Evolutionary conservation across 2,888 invertebrate genomes (phyloP).

Genomic region (Thecophora atra): DNA sequence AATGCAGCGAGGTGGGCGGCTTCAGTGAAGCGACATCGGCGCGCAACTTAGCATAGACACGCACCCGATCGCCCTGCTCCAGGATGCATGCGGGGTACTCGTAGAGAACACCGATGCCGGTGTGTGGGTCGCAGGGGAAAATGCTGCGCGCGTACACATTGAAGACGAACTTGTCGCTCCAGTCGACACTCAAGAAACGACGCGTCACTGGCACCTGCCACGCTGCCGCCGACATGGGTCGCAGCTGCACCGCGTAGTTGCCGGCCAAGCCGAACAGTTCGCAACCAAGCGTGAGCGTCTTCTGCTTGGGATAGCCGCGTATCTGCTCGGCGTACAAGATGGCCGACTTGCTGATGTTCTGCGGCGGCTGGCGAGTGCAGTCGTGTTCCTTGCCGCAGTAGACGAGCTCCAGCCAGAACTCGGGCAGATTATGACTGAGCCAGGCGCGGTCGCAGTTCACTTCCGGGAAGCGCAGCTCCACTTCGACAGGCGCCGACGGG

Average conservation of each 20-base stretch:
- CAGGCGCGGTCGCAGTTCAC: slow-evolving; percentile 71
- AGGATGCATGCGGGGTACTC: slow-evolving; percentile 86
- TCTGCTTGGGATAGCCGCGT: slow-evolving; percentile 75
- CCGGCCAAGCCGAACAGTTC: slow-evolving; percentile 85
- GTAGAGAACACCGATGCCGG: slow-evolving; percentile 80
- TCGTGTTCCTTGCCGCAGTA: slow-evolving; percentile 81
- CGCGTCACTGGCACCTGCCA: slow-evolving; percentile 53
- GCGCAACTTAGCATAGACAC: slow-evolving; percentile 79
- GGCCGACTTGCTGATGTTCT: slow-evolving; percentile 69
- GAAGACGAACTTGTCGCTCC: slow-evolving; percentile 86
- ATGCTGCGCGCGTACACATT: slow-evolving; percentile 86
- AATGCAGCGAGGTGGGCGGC: slow-evolving; percentile 72
- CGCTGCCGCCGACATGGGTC: slow-evolving; percentile 68
- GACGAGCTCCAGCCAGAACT: slow-evolving; percentile 81
- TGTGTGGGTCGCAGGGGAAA: slow-evolving; percentile 81
- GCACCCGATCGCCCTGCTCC: slow-evolving; percentile 79
- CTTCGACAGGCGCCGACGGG: slow-evolving; percentile 78
- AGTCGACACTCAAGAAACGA: slow-evolving; percentile 70
- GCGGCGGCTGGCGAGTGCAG: slow-evolving; percentile 71
- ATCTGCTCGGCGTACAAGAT: slow-evolving; percentile 82
- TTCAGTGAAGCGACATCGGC: slow-evolving; percentile 76
- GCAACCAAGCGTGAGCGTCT: slow-evolving; percentile 76
- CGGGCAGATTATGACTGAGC: slow-evolving; percentile 68
- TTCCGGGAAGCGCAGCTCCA: slow-evolving; percentile 79
- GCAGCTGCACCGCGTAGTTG: slow-evolving; percentile 79